Evolutionary conservation across 2,113 vertebrate genomes (phyloP), one percentile per base, ranked within the genome.

Genomic region (Prunella fulvescens): DNA sequence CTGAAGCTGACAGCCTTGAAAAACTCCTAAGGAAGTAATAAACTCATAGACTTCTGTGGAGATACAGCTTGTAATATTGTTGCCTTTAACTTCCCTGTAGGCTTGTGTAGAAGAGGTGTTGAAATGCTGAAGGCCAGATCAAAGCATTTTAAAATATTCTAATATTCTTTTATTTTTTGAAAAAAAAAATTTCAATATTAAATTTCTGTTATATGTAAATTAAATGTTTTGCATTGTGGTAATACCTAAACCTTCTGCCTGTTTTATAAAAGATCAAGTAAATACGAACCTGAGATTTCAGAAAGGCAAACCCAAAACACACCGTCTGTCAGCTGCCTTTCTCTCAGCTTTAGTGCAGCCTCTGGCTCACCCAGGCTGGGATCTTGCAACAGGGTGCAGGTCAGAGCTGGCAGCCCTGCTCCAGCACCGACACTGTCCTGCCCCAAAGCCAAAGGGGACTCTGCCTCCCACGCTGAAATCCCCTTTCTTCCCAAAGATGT

Each of bases 391-490:
- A 14, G 47, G 26, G 24, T 7, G 24, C 15, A 6, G 19, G 19
- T 7, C 31, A 26, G 35, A 42, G n/a, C 42, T 3, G 26, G 42
- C 28, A 26, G 54, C 42, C 26, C 42, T 4, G 19, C 14, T 4
- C 35, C 19, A 13, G 28, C 26, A 17, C 50, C 6, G 15, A 15
- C 50, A 28, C 51, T 53, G 51, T 29, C 19, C 54, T 15, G n/a
- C 47, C 35, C 8, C 20, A 24, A 8, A 39, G 24, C 24, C 40
- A 9, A 69, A 25, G 18, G 16, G 33, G 15, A 18, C 44, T 20
- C 53, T 8, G 29, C 37, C 29, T 39, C 9, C 0, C 4, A 5
- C 1, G 2, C 20, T 28, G 20, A 19, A 35, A 76, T 22, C 16
- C 19, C 24, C 7, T 33, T 35, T 51, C 66, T 47, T 31, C 67